These are phyloP conservation scores for Drosophila equinoxialis DNA, from an alignment of 1,140 invertebrate species.

Conservation along the genomic window DNA sequence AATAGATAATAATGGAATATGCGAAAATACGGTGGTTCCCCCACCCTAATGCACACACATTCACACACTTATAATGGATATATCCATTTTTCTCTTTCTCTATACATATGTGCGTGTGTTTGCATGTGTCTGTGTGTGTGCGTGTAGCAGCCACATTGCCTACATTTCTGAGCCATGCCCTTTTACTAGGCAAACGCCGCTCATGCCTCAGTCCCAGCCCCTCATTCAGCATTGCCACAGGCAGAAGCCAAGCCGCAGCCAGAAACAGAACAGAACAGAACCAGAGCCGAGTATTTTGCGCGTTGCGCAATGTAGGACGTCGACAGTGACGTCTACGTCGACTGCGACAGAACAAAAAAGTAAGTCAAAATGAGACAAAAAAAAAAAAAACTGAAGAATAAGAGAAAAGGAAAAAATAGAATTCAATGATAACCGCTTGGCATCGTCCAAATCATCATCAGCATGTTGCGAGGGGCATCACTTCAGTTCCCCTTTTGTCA, in stretches of 20 bases:
- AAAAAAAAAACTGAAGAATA: constrained; percentile 14
- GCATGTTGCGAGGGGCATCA: neutral
- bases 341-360: constrained; percentile 34
- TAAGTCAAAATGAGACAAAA: constrained; percentile 52
- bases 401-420: constrained; percentile 11
- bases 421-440: constrained; percentile 27
- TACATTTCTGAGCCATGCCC: constrained; percentile 65
- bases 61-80: constrained; percentile 17
- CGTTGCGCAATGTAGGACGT: constrained; percentile 71
- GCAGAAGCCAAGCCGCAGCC: constrained; percentile 32
- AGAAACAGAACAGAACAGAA: constrained; percentile 18
- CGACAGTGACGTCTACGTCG: constrained; percentile 44
- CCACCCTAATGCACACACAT: constrained; percentile 8
- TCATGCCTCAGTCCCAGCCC: constrained; percentile 10
- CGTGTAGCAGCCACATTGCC: constrained; percentile 42
- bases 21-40: neutral
- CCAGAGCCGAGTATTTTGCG: constrained; percentile 48
- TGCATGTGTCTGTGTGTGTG: neutral
- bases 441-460: constrained; percentile 26
- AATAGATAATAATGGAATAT: neutral
- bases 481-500: neutral
- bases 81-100: constrained; percentile 12
- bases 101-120: neutral
- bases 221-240: constrained; percentile 19
- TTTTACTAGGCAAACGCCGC: constrained; percentile 35